Evolutionary conservation across 2,888 invertebrate species (phyloP), one percentile per base, ranked within the genome.

Genomic region (Sinohyriopsis cumingii): DNA sequence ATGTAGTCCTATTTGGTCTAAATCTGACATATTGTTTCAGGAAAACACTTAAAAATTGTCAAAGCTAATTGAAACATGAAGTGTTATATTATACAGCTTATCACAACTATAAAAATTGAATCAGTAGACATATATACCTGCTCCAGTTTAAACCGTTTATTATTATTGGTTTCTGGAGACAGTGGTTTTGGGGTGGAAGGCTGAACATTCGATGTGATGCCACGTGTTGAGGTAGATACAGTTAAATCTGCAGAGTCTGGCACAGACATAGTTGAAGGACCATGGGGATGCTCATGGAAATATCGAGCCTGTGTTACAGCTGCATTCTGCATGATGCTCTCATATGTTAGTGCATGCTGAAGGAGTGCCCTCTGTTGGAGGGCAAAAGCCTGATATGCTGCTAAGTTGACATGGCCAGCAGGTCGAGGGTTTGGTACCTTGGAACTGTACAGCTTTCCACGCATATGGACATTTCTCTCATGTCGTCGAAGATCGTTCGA

Each of bases 401-500:
- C 84, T 24, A 86, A 74, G 69, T 84, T 86, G 66, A 85, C 82
- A 64, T 84, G 85, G 24, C 69, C 71, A 7, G 69, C 65, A 15
- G 69, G 71, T 53, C 77, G 69, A 18, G 73, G 72, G 9, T 64
- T 54, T 9, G 76, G 80, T 28, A 76, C 79, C 69, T 84, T 81
- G 76, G 85, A 85, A 71, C 82, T 84, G 73, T 82, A 82, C 9
- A 85, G 68, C 72, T 86, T 86, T 18, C 85, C 85, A 28, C 85
- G 80, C 86, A 86, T 86, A 79, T 87, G 86, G 12, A 87, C 86
- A 74, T 87, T 87, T 45, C 86, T 76, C 71, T 87, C 86, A 70
- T 87, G 86, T 33, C 86, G 79, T 33, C 86, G 75, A 33, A 87
- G 76, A 73, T 87, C 86, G 75, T 87, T 87, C 24, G 85, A 85